A percentile compares a stretch with the other conserved stretches of the same genome.
Conservation (phyloP, 2,113 vertebrate species). For the Axis porcinus region DNA sequence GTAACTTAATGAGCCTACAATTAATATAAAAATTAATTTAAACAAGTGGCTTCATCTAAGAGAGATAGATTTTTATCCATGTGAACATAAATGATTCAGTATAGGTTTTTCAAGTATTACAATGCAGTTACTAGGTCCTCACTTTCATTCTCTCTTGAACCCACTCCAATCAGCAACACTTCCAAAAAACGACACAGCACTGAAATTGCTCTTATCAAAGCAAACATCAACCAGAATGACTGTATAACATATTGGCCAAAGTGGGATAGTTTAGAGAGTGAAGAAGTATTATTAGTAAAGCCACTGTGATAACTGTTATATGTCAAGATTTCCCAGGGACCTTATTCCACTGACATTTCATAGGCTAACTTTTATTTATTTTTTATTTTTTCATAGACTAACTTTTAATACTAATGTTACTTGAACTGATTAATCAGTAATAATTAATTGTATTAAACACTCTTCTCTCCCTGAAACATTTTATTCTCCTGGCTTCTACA, state of each 20-base stretch:
- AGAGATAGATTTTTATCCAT: neutral
- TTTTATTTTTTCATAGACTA: neutral
- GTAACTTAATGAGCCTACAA: neutral
- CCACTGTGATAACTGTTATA: neutral
- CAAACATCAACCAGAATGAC: neutral
- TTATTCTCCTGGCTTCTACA: neutral
- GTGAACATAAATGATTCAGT: neutral
- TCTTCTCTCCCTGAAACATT: neutral
- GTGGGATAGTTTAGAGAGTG: neutral
- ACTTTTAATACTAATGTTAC: neutral
- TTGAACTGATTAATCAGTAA: neutral
- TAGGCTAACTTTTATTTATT: neutral
- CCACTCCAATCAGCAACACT: neutral
- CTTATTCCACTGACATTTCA: neutral
- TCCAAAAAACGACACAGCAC: neutral
- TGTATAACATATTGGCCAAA: neutral
- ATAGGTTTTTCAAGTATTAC: neutral
- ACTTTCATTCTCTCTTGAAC: neutral
- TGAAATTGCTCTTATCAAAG: neutral
- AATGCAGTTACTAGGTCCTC: neutral
- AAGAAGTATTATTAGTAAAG: neutral
- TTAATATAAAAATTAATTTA: neutral
- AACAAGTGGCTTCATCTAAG: neutral
- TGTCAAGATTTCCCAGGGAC: neutral
- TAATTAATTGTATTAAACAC: neutral